Base-by-base conservation (phyloP, 2,113 vertebrate species). In the Gopherus evgoodei region DNA sequence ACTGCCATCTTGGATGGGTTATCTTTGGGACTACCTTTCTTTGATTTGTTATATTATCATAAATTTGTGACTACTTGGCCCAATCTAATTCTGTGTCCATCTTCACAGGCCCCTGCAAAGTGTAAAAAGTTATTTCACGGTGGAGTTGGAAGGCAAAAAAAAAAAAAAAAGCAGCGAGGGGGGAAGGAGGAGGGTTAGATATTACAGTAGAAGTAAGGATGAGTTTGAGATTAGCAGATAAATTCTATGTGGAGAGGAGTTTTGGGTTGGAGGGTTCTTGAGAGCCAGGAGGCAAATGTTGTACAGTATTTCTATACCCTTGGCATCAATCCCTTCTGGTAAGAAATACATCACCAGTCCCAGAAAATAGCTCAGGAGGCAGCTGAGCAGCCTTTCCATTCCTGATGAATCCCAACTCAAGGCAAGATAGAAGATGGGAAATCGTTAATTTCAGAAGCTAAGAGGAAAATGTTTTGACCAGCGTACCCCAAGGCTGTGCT, bases 401-500 rank as follows among this genome's bases (percentile, higher is more conserved):
- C 76, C 31, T 50, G 79, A 84, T 42, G 80, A 90, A 95, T 90
- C 86, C 84, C 86, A 87, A 25, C 27, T 78, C 42, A 75, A 86
- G 84, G 87, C 75, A 88, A 93, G 65, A 56, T 3, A 86, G 19
- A 94, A 81, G 72, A 95, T 22, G 56, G 47, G n/a, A 93, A 94
- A 91, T 89, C 76, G 80, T 94, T 94, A 94, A 44, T 62, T 88
- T n/a, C 87, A 21, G 25, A 96, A 72, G 16, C 38, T 25, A 72
- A 86, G 50, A 50, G 91, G 84, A 92, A 97, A 86, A 92, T 29
- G 3, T 84, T 83, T 87, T 7, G 19, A 59, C 82, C 24, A 62
- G 56, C 52, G 80, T 81, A 93, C 56, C 90, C 88, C 92, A 94
- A 92, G 89, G 93, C 88, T 95, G 56, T 78, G 75, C 24, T 93